Base-by-base conservation (phyloP, 2,113 vertebrate genomes). In the Panthera leo region DNA sequence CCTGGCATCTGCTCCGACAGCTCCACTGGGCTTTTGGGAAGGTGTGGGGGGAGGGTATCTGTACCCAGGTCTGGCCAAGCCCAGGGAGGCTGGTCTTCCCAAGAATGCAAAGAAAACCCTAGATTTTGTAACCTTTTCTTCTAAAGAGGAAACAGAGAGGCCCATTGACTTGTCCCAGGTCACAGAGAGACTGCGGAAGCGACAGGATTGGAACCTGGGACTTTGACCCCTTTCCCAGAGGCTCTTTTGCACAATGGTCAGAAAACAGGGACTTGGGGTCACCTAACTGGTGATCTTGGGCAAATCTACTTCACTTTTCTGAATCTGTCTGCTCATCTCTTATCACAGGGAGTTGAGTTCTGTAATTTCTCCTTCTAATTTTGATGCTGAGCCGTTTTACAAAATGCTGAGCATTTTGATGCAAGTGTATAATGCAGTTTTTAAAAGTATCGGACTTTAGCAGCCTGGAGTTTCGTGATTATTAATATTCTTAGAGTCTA, bases 111-210 rank as follows among this genome's bases (percentile, higher is more conserved):
- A 55, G n/a, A n/a, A 82, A 91, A 63, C 3, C 15, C 78, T 93
- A 68, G 45, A 78, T 85, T 78, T 67, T 8, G 27, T 34, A 71
- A 29, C 5, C 1, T 94, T 91, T 87, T 53, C 55, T 92, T 96
- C 91, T 36, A 85, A 86, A 91, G 63, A 86, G 83, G 88, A 96
- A 78, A 85, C 5, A 1, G n/a, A 94, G 73, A 94, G 73, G 63
- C 78, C 58, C 29, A 61, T 0, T 29, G 61, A 90, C 27, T 82
- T 89, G 85, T 58, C 31, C 9, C 36, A 51, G 23, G 39, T 93
- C 71, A 89, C 76, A 53, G 18, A 75, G 87, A 76, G 45, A 34
- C n/a, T 55, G 82, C 31, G 58, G n/a, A 65, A 63, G 55, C 91
- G n/a, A 25, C 12, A 5, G 14, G 34, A 39, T 45, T 16, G 18